These are phyloP conservation scores for Penaeus japonicus DNA, from an alignment of 1,140 invertebrate species.

Conservation along the genomic window DNA sequence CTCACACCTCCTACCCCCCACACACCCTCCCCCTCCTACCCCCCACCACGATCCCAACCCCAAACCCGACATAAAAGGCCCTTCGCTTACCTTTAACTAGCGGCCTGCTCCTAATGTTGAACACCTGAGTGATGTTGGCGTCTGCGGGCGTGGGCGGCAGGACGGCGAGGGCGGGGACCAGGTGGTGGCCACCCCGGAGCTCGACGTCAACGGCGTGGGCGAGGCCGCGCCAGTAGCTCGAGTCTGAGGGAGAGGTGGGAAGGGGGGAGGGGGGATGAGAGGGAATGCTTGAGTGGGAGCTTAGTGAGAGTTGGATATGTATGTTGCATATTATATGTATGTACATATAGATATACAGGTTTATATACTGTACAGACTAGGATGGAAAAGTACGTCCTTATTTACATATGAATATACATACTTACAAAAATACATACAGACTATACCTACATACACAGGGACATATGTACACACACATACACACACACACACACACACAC, in stretches of 20 bases:
- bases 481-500: neutral
- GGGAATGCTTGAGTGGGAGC: neutral
- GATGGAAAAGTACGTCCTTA: neutral
- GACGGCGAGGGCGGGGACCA: conserved; percentile 19
- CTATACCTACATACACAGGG: neutral
- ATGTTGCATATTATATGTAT: too few relatives aligned
- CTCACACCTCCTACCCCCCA: too few relatives aligned
- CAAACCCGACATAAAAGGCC: too few relatives aligned
- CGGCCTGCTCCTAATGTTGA: neutral
- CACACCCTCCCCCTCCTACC: too few relatives aligned
- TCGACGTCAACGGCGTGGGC: conserved; percentile 29
- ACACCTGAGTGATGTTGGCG: conserved; percentile 23
- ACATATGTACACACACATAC: neutral
- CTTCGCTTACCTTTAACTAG: conserved; percentile 13
- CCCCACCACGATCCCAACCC: too few relatives aligned
- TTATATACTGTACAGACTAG: too few relatives aligned
- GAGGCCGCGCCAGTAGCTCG: conserved; percentile 29
- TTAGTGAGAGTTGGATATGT: too few relatives aligned
- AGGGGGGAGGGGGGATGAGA: neutral
- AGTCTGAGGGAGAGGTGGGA: conserved; percentile 1
- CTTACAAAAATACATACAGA: too few relatives aligned
- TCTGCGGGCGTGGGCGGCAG: conserved; percentile 8
- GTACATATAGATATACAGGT: neutral
- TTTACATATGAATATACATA: neutral
- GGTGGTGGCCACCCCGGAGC: neutral